phyloP scores from a whole-genome alignment of 2,888 invertebrate species.

The Cephus pulcher region DNA sequence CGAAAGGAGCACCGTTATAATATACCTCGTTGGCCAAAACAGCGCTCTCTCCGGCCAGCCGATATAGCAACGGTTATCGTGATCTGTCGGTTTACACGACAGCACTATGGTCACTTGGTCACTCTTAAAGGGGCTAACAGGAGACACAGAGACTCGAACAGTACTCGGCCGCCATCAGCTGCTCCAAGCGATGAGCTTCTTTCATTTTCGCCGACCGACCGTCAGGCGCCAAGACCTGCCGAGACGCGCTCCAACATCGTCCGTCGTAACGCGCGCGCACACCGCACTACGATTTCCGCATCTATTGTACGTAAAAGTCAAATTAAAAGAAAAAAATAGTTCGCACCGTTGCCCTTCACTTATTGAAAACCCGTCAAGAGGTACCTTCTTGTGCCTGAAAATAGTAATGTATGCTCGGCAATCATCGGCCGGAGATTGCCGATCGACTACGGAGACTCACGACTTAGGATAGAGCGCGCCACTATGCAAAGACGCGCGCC shows the following conservation, averaged over 20 bases:
- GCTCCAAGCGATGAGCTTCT: slow-evolving; percentile 54
- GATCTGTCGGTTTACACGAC: neutral
- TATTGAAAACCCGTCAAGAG: slow-evolving; percentile 61
- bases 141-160: slow-evolving; percentile 48
- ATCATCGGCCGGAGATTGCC: slow-evolving; percentile 48
- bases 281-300: slow-evolving; percentile 35
- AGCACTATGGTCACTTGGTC: slow-evolving; percentile 18
- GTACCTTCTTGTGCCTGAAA: slow-evolving; percentile 62
- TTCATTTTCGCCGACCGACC: slow-evolving; percentile 51
- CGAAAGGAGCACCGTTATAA: slow-evolving; percentile 51
- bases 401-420: slow-evolving; percentile 61
- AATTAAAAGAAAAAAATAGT: slow-evolving; percentile 47
- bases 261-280: slow-evolving; percentile 26
- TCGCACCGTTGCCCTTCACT: slow-evolving; percentile 56
- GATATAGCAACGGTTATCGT: neutral
- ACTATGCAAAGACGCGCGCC: slow-evolving; percentile 24
- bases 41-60: neutral
- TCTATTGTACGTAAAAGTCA: slow-evolving; percentile 36
- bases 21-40: slow-evolving; percentile 26
- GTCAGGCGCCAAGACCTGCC: slow-evolving; percentile 46
- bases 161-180: slow-evolving; percentile 62
- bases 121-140: slow-evolving; percentile 29
- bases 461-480: slow-evolving; percentile 41
- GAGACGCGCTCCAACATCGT: slow-evolving; percentile 46
- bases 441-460: slow-evolving; percentile 33